Conservation (phyloP, 1,140 invertebrate genomes). For the Oncopodura yosiiana region DNA sequence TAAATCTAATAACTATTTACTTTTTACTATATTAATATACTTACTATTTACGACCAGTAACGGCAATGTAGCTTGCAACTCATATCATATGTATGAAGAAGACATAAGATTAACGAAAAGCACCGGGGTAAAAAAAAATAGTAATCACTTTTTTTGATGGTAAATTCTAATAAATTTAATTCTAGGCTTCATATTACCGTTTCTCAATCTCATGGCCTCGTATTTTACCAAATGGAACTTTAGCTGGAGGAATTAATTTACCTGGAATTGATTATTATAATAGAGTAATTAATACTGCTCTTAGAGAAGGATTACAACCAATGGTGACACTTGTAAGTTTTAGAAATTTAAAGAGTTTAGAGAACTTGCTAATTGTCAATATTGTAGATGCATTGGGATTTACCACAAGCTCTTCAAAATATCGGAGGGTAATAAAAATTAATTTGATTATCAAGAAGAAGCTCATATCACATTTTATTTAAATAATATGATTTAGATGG, state of each 20-base stretch:
- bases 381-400: constrained; percentile 38
- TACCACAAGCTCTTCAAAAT: constrained; percentile 41
- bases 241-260: constrained; percentile 33
- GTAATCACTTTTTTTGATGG: not conserved
- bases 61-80: constrained; percentile 21
- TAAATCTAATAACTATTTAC: too few species aligned
- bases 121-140: constrained; percentile 1
- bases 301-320: constrained; percentile 37
- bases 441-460: too few species aligned
- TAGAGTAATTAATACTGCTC: constrained; percentile 36
- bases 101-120: constrained; percentile 13
- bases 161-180: not conserved
- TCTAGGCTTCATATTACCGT: constrained; percentile 36
- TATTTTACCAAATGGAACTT: constrained; percentile 38
- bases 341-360: not conserved
- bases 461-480: too few species aligned
- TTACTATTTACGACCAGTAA: constrained; percentile 10
- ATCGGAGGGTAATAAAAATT: constrained; percentile 43
- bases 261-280: constrained; percentile 39
- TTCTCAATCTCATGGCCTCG: constrained; percentile 40
- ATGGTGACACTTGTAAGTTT: constrained; percentile 38
- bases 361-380: not conserved
- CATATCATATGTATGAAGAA: constrained; percentile 18
- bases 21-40: too few species aligned
- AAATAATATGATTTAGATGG: too few species aligned